Evolutionary conservation across 2,888 invertebrate genomes (phyloP).

Genomic region (Hypomecis atomaria): DNA sequence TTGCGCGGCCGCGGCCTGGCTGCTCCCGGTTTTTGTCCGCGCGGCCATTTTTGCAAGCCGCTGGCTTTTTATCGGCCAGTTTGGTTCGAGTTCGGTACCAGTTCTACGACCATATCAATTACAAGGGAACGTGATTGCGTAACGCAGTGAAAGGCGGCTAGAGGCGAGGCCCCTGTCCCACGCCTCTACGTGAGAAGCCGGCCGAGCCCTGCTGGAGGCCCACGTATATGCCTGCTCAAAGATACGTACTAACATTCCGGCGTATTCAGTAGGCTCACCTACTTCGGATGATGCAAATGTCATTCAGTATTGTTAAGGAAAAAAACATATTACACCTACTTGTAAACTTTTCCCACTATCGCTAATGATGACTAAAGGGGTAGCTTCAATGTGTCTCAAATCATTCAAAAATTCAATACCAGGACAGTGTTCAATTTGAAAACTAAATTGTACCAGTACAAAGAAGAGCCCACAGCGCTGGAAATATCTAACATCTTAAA

Average conservation of each 20-base stretch:
- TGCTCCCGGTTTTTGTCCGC: slow-evolving; percentile 57
- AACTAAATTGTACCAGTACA: too few relatives aligned
- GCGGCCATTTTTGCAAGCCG: slow-evolving; percentile 59
- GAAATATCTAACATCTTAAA: background rate
- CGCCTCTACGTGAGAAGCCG: slow-evolving; percentile 51
- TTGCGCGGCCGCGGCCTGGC: slow-evolving; percentile 36
- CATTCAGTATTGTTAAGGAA: too few relatives aligned
- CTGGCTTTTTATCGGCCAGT: slow-evolving; percentile 54
- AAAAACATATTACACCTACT: too few relatives aligned
- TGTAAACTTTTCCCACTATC: too few relatives aligned
- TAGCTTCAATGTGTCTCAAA: too few relatives aligned
- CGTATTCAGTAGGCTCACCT: slow-evolving; percentile 23
- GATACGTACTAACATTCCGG: slow-evolving; percentile 41
- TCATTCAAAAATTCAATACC: too few relatives aligned
- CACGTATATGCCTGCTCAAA: slow-evolving; percentile 46
- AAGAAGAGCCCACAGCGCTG: background rate
- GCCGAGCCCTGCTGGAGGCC: slow-evolving; percentile 32
- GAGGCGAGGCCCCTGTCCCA: slow-evolving; percentile 49
- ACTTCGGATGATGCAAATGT: slow-evolving; percentile 33
- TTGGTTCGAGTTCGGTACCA: slow-evolving; percentile 55
- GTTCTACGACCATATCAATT: slow-evolving; percentile 64
- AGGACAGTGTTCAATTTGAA: too few relatives aligned
- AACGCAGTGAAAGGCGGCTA: slow-evolving; percentile 61
- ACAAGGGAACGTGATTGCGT: slow-evolving; percentile 67
- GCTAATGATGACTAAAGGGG: too few relatives aligned